These are phyloP conservation scores for Mustela nigripes DNA, from an alignment of 2,113 vertebrate genomes.

Conservation along the genomic window DNA sequence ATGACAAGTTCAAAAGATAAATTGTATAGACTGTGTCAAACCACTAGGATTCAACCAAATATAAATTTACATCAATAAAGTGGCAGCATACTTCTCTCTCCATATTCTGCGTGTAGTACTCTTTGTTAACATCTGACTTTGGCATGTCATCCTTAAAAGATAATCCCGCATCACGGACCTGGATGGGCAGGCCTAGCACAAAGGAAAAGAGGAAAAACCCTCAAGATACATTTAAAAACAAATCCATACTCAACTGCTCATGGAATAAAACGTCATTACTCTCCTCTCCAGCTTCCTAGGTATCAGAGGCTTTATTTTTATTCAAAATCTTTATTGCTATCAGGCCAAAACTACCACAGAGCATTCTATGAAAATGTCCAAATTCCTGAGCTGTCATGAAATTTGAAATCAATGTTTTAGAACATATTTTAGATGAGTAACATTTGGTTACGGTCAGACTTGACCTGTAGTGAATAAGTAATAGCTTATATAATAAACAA, in stretches of 20 bases:
- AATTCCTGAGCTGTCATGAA: constrained; percentile 34
- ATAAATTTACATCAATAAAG: not conserved
- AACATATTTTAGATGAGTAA: constrained; percentile 61
- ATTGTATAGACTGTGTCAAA: not conserved
- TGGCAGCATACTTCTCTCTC: constrained; percentile 93
- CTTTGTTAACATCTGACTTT: constrained; percentile 98
- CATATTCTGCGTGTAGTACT: constrained; percentile 99
- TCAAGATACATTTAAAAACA: not conserved
- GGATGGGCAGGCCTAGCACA: constrained; percentile 95
- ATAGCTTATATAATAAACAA: too few species aligned
- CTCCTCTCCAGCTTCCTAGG: not conserved
- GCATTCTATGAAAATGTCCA: not conserved
- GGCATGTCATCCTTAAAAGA: constrained; percentile 98
- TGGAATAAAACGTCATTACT: not conserved
- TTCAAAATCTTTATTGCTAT: not conserved
- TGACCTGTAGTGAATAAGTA: not conserved
- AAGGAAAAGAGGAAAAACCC: constrained; percentile 25
- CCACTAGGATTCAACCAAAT: not conserved
- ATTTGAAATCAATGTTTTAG: not conserved
- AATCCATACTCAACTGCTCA: not conserved
- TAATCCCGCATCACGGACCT: constrained; percentile 97
- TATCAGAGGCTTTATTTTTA: not conserved
- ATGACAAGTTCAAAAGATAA: not conserved
- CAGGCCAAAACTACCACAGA: not conserved
- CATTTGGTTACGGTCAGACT: not conserved